A percentile compares a stretch with the other conserved stretches of the same genome.
Evolutionary conservation across 2,113 vertebrate species (phyloP).

Genomic region (Marmota monax): DNA sequence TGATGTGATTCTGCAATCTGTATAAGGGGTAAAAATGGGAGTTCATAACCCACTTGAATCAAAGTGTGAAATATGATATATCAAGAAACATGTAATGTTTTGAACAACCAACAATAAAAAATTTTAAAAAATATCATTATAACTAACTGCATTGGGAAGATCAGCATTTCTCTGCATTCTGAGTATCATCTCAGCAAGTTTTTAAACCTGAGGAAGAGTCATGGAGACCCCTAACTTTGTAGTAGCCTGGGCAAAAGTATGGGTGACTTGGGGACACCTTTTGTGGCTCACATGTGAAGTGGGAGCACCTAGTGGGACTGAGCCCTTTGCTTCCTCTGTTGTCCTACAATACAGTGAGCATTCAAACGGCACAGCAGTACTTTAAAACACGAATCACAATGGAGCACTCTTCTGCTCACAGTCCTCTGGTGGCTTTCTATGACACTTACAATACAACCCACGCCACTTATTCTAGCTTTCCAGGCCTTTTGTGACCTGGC

Average conservation of each 20-base stretch:
- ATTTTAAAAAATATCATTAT: too few species aligned
- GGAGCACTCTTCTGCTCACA: background rate
- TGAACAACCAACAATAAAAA: too few species aligned
- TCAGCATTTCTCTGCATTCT: background rate
- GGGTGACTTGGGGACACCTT: background rate
- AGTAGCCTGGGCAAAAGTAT: background rate
- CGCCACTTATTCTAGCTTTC: background rate
- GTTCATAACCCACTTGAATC: too few species aligned
- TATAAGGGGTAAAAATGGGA: too few species aligned
- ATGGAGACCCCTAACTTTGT: background rate
- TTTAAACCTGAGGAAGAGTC: too few species aligned
- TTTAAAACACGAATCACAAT: background rate
- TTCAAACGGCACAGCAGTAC: background rate
- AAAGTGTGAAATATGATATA: too few species aligned
- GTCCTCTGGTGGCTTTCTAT: background rate
- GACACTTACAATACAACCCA: background rate
- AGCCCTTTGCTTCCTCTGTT: background rate
- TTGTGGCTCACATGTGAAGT: background rate
- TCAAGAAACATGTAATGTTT: too few species aligned
- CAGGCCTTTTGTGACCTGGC: background rate
- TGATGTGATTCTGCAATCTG: too few species aligned
- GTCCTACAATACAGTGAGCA: background rate
- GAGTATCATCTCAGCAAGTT: background rate
- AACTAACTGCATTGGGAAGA: background rate
- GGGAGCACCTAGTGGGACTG: background rate